Conservation (phyloP, 2,888 invertebrate species). For the Parnassius apollo region DNA sequence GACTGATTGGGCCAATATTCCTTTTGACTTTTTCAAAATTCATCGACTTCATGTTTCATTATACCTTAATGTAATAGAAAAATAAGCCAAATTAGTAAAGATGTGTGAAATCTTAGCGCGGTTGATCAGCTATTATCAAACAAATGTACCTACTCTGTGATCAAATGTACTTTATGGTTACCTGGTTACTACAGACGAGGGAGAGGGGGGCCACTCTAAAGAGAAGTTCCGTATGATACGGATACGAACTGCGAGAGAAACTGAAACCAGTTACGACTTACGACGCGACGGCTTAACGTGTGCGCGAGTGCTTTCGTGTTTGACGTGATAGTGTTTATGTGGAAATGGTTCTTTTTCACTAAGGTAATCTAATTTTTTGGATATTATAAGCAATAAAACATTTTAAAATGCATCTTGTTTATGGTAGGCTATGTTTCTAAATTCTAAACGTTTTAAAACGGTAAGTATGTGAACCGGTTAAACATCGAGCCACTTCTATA, state of each 20-base stretch:
- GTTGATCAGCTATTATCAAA: too few relatives aligned
- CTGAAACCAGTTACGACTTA: constrained; percentile 38
- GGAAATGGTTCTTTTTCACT: constrained; percentile 34
- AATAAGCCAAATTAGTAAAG: too few relatives aligned
- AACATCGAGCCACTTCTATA: constrained; percentile 42
- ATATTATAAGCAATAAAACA: background rate
- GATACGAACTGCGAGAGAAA: background rate
- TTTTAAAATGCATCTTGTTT: background rate
- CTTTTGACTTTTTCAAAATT: too few relatives aligned
- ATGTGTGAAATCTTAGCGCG: too few relatives aligned
- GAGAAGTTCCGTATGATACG: constrained; percentile 32
- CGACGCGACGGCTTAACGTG: constrained; percentile 31
- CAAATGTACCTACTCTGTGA: constrained; percentile 11
- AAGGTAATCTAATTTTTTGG: constrained; percentile 32
- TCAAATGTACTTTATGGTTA: constrained; percentile 3
- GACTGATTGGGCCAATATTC: too few relatives aligned
- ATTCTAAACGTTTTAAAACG: constrained; percentile 9
- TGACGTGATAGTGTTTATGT: constrained; percentile 24
- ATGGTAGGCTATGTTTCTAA: constrained; percentile 7
- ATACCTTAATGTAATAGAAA: too few relatives aligned
- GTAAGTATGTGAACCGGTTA: constrained; percentile 34
- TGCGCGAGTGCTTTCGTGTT: constrained; percentile 33
- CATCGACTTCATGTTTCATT: too few relatives aligned
- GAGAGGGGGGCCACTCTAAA: constrained; percentile 35
- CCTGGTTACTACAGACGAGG: constrained; percentile 16